A percentile compares a stretch with the other conserved stretches of the same genome.
phyloP scores from a whole-genome alignment of 1,140 invertebrate species.

The Reticulitermes speratus region DNA sequence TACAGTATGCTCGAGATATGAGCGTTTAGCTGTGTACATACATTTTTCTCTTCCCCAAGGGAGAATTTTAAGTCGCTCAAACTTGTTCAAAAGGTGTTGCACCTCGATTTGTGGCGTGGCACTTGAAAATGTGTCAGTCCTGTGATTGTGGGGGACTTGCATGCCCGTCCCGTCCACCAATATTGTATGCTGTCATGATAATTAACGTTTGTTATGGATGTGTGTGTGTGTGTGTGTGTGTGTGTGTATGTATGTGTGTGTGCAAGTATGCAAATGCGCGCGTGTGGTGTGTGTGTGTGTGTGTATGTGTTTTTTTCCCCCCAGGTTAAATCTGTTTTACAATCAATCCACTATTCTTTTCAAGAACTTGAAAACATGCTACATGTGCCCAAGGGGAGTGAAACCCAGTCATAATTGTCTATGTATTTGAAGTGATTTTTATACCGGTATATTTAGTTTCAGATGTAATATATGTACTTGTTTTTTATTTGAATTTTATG shows the following conservation, averaged over 20 bases:
- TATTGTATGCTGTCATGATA: conserved; percentile 24
- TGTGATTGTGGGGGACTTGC: conserved; percentile 29
- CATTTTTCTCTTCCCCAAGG: conserved; percentile 25
- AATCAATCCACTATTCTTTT: conserved; percentile 28
- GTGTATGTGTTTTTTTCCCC: neutral
- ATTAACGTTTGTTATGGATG: conserved; percentile 4
- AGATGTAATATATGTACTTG: conserved; percentile 30
- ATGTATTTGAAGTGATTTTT: conserved; percentile 34
- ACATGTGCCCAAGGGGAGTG: conserved; percentile 25
- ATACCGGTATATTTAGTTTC: conserved; percentile 34
- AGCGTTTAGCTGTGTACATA: conserved; percentile 29
- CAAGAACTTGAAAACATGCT: conserved; percentile 16
- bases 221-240: conserved; percentile 16
- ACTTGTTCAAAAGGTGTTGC: conserved; percentile 27
- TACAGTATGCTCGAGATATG: conserved; percentile 22
- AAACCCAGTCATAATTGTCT: conserved; percentile 34
- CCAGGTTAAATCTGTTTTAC: conserved; percentile 8
- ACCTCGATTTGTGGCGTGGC: conserved; percentile 24
- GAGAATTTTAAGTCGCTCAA: conserved; percentile 32
- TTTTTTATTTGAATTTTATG: conserved; percentile 30
- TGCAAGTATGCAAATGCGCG: too few relatives aligned
- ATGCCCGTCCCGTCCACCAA: conserved; percentile 27
- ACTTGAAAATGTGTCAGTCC: conserved; percentile 18
- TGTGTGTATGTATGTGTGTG: neutral
- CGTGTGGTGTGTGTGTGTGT: conserved; percentile 5